Conservation (phyloP, 2,888 invertebrate genomes). For the Apamea anceps region DNA sequence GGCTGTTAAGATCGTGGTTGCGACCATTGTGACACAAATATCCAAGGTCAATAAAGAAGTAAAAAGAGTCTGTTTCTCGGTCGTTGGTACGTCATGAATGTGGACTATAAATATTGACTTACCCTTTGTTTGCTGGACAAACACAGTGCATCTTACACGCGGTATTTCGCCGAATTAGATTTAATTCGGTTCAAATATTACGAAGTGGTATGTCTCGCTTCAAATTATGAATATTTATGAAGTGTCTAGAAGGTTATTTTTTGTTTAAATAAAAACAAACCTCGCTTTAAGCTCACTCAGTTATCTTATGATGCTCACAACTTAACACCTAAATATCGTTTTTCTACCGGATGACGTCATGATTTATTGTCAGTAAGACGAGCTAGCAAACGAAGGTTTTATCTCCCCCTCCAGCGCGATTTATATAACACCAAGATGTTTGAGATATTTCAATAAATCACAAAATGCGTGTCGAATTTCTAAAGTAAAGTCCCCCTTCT, state of each 20-base stretch:
- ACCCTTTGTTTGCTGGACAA: slow-evolving; percentile 55
- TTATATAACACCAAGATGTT: slow-evolving; percentile 86
- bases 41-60: slow-evolving; percentile 56
- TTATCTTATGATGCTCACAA: slow-evolving; percentile 75
- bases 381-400: slow-evolving; percentile 83
- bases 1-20: slow-evolving; percentile 40
- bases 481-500: slow-evolving; percentile 81
- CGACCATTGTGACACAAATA: slow-evolving; percentile 48
- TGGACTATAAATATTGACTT: slow-evolving; percentile 67
- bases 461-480: slow-evolving; percentile 88
- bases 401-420: slow-evolving; percentile 85
- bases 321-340: slow-evolving; percentile 84
- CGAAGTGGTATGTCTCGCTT: slow-evolving; percentile 19
- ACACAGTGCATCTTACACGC: slow-evolving; percentile 59
- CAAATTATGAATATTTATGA: slow-evolving; percentile 44
- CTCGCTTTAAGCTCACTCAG: slow-evolving; percentile 56
- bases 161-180: slow-evolving; percentile 56
- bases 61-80: slow-evolving; percentile 53
- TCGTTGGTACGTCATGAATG: slow-evolving; percentile 62
- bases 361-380: slow-evolving; percentile 88
- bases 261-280: slow-evolving; percentile 47
- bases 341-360: slow-evolving; percentile 84
- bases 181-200: slow-evolving; percentile 52
- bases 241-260: slow-evolving; percentile 42
- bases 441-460: slow-evolving; percentile 89